Evolutionary conservation across 2,888 invertebrate species (phyloP).

Genomic region (Anodontia alba): DNA sequence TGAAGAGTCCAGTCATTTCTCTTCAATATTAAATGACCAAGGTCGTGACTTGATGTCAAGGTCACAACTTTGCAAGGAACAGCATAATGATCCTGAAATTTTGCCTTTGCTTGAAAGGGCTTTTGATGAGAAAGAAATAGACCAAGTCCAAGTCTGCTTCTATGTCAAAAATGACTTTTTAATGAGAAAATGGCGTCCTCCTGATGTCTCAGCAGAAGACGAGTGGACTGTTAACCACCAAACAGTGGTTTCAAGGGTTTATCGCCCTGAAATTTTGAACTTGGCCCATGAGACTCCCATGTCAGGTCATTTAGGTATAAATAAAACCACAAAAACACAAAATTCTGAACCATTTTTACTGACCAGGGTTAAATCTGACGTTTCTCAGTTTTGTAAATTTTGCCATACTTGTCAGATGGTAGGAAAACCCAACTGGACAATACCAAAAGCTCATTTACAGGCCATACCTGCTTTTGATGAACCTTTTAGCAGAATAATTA

Average conservation of each 20-base stretch:
- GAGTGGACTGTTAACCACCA: slow-evolving; percentile 47
- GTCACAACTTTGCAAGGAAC: slow-evolving; percentile 45
- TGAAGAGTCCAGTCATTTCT: neutral
- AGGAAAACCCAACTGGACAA: slow-evolving; percentile 49
- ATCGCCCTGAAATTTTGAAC: slow-evolving; percentile 35
- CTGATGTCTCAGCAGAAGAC: slow-evolving; percentile 42
- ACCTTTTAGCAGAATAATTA: slow-evolving; percentile 45
- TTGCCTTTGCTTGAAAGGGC: slow-evolving; percentile 32
- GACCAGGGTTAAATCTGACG: slow-evolving; percentile 42
- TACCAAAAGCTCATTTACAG: slow-evolving; percentile 33
- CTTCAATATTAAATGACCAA: neutral
- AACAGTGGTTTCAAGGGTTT: slow-evolving; percentile 43
- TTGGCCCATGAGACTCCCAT: slow-evolving; percentile 46
- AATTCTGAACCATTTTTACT: slow-evolving; percentile 46
- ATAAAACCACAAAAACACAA: slow-evolving; percentile 44
- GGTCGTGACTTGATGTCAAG: too few relatives aligned
- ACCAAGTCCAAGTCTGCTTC: slow-evolving; percentile 37
- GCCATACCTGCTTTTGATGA: slow-evolving; percentile 53
- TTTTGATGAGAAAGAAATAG: slow-evolving; percentile 27
- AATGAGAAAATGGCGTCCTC: slow-evolving; percentile 56
- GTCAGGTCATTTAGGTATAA: slow-evolving; percentile 52
- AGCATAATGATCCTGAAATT: slow-evolving; percentile 50
- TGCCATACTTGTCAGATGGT: slow-evolving; percentile 53
- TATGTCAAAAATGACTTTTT: slow-evolving; percentile 38
- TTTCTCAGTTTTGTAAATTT: slow-evolving; percentile 31